These are phyloP conservation scores for Diuraphis noxia DNA, from an alignment of 1,140 invertebrate genomes.

Conservation along the genomic window DNA sequence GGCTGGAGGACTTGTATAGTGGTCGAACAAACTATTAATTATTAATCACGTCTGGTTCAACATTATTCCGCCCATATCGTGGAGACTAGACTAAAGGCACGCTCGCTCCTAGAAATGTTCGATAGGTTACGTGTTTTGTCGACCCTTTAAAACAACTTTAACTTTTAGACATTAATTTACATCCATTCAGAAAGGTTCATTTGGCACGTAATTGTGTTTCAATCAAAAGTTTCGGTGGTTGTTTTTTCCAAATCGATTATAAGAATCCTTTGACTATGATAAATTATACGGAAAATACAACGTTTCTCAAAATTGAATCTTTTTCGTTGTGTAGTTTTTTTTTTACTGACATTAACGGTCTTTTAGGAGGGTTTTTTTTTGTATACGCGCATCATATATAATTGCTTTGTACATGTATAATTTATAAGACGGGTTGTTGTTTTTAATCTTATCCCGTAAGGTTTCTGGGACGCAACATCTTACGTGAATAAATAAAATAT, in stretches of 20 bases:
- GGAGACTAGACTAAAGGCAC: background rate
- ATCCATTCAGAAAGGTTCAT: background rate
- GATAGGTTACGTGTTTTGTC: background rate
- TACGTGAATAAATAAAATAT: background rate
- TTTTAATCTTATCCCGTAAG: background rate
- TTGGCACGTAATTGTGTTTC: background rate
- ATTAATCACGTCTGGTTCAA: background rate
- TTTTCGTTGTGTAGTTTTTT: background rate
- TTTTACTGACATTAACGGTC: too few species aligned
- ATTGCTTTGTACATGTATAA: background rate
- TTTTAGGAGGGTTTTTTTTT: background rate
- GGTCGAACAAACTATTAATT: background rate
- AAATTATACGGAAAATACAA: background rate
- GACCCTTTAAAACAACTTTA: background rate
- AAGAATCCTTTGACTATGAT: background rate
- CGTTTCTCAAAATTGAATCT: background rate
- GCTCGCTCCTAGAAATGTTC: background rate
- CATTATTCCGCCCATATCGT: background rate
- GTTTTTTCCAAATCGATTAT: background rate
- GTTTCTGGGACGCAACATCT: too few species aligned
- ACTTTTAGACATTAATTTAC: background rate
- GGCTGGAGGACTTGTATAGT: background rate
- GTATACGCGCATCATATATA: background rate
- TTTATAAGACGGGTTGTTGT: background rate
- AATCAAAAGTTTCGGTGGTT: background rate